Evolutionary conservation across 1,140 invertebrate species (phyloP), one percentile per base, ranked within the genome.

Genomic region (Drosophila ficusphila): DNA sequence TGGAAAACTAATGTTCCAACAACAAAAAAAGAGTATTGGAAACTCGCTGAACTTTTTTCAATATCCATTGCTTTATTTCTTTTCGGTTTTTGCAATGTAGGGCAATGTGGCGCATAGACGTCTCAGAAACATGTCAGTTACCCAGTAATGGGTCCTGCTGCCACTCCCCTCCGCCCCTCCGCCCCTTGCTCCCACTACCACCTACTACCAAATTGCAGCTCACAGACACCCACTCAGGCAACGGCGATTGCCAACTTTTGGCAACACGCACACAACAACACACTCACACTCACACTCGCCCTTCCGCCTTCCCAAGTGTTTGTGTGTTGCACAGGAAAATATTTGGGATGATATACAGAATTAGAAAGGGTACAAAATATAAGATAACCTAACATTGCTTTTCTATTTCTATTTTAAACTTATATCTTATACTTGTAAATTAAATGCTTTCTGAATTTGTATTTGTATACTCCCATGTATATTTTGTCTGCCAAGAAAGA

Each of bases 71-170:
- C 3, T 39, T 21, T 39, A 49, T 25, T 56, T 34, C 14, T 41
- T 56, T 44, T 57, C 51, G 54, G 49, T 51, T 41, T 49, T 25
- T 18, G 39, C 69, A 72, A 76, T 68, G 67, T 86, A 70, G 72
- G 79, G 79, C 81, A 85, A 85, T 85, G 79, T 85, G 79, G 83
- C 82, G 81, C 79, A 81, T 76, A 85, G 81, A 86, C 81, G 65
- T 76, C 79, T 86, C 79, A 86, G 86, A 81, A 83, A 83, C 86
- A 83, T 76, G 64, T 54, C 75, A 58, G 47, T 33, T 25, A 25
- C 34, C 31, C 21, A 29, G 57, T 44, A 69, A 60, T 64, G 67
- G 60, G 54, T 39, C 48, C 62, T 64, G 48, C 56, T 38, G 48
- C 64, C 70, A 65, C 58, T 48, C 19, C 12, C 21, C 23, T 21